phyloP scores from a whole-genome alignment of 2,113 vertebrate genomes.

The Equus przewalskii region DNA sequence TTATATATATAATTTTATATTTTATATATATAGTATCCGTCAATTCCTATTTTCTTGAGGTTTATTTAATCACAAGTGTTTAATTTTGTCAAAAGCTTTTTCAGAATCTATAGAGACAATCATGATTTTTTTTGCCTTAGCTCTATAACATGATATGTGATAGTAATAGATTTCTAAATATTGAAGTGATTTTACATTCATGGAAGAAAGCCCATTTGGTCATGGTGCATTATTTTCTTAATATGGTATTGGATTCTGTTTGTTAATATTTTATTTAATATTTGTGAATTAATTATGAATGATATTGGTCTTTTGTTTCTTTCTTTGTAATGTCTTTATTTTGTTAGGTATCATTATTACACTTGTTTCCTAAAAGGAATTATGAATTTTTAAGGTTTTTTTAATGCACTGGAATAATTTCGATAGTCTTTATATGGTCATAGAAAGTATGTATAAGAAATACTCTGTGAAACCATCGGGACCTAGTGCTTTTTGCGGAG shows the following conservation, averaged over 20 bases:
- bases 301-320: neutral
- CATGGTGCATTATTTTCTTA: neutral
- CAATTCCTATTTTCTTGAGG: neutral
- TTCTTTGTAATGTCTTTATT: neutral
- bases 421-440: neutral
- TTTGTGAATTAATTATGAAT: constrained; percentile 5
- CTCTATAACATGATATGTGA: neutral
- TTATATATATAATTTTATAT: neutral
- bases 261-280: neutral
- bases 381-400: neutral
- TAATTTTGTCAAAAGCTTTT: neutral
- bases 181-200: neutral
- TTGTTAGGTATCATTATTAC: neutral
- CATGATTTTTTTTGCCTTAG: neutral
- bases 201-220: neutral
- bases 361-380: neutral
- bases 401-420: neutral
- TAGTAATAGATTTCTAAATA: neutral
- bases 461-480: neutral
- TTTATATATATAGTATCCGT: neutral
- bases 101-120: neutral
- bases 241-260: neutral
- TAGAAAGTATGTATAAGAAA: neutral
- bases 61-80: neutral
- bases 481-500: neutral